These are phyloP conservation scores for Heteropelma amictum DNA, from an alignment of 2,888 invertebrate species.

Conservation along the genomic window DNA sequence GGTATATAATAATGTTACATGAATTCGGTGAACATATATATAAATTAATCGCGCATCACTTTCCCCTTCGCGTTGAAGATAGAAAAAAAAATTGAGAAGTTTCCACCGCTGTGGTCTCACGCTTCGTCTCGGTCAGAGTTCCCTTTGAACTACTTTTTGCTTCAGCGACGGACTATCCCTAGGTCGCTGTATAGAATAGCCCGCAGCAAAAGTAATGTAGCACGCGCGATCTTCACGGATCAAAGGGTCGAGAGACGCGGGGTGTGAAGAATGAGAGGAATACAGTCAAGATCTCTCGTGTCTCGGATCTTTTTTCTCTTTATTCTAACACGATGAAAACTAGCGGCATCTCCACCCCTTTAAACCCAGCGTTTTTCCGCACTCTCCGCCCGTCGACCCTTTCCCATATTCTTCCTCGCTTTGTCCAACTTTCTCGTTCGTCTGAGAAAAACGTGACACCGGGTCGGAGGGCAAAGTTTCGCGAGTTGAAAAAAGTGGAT, in stretches of 20 bases:
- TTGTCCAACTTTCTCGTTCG: slow-evolving; percentile 49
- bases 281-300: slow-evolving; percentile 38
- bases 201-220: slow-evolving; percentile 40
- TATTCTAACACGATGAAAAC: slow-evolving; percentile 35
- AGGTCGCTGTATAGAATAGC: slow-evolving; percentile 42
- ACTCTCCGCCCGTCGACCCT: slow-evolving; percentile 1
- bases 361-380: too few species aligned
- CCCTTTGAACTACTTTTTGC: slow-evolving; percentile 26
- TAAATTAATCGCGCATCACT: slow-evolving; percentile 24
- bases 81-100: neutral
- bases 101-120: neutral
- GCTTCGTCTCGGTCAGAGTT: slow-evolving; percentile 26
- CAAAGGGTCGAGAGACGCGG: slow-evolving; percentile 54
- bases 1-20: too few species aligned
- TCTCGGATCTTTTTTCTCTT: slow-evolving; percentile 20
- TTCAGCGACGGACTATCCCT: slow-evolving; percentile 9
- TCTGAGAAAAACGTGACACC: slow-evolving; percentile 32
- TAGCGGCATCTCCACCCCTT: slow-evolving; percentile 5
- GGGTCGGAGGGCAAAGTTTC: slow-evolving; percentile 36
- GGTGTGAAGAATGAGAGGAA: slow-evolving; percentile 57
- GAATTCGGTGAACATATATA: too few species aligned
- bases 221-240: slow-evolving; percentile 42
- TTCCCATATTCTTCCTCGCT: slow-evolving; percentile 45
- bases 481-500: slow-evolving; percentile 6
- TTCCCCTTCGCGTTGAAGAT: neutral